Conservation (phyloP, 2,113 vertebrate genomes). For the Poeciliopsis turrubarensis region DNA sequence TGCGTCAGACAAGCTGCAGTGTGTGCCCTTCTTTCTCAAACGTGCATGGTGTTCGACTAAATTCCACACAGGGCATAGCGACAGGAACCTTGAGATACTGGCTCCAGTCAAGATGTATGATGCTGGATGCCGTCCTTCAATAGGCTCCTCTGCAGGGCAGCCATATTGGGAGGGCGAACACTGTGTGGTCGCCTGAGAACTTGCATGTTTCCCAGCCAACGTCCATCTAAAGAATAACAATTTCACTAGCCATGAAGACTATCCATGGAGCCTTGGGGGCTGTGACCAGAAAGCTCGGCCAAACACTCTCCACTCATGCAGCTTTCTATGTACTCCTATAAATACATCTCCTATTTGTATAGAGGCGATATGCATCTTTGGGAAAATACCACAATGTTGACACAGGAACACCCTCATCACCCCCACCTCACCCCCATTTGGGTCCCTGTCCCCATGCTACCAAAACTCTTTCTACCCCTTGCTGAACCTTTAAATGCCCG, state of each 20-base stretch:
- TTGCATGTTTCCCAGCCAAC: slow-evolving; percentile 80
- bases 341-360: slow-evolving; percentile 83
- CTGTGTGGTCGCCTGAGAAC: slow-evolving; percentile 80
- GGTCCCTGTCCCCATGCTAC: slow-evolving; percentile 38
- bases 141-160: slow-evolving; percentile 63
- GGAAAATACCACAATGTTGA: slow-evolving; percentile 85
- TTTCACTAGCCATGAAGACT: slow-evolving; percentile 77
- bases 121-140: slow-evolving; percentile 65
- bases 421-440: slow-evolving; percentile 55
- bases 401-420: slow-evolving; percentile 72
- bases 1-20: not conserved
- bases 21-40: slow-evolving; percentile 24
- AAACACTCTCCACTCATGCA: slow-evolving; percentile 74
- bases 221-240: slow-evolving; percentile 81
- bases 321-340: slow-evolving; percentile 77
- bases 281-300: slow-evolving; percentile 66
- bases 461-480: slow-evolving; percentile 65
- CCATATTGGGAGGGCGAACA: slow-evolving; percentile 71
- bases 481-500: slow-evolving; percentile 72
- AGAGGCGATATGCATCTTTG: slow-evolving; percentile 83
- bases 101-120: slow-evolving; percentile 67
- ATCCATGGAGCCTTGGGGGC: slow-evolving; percentile 73
- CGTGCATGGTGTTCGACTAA: slow-evolving; percentile 39
- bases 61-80: slow-evolving; percentile 34
- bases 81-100: slow-evolving; percentile 62